These are phyloP conservation scores for Oscheius sp. DNA, from an alignment of 2,888 invertebrate genomes.

Conservation along the genomic window DNA sequence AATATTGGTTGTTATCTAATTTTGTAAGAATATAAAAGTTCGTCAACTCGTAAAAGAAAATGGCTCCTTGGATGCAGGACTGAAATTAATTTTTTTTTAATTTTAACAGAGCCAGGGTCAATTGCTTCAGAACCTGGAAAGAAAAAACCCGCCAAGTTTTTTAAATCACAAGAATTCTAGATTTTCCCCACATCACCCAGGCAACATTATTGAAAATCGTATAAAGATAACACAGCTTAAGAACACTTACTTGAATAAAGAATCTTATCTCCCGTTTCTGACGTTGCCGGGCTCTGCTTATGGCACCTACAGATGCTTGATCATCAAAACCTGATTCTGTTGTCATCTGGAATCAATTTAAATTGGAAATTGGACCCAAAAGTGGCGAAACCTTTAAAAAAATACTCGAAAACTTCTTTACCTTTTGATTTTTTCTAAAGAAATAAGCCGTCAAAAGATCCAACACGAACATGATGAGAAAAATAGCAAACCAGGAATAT, in stretches of 20 bases:
- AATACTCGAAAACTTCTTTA: no score
- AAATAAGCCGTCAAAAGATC: slow-evolving; percentile 44
- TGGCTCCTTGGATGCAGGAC: slow-evolving; percentile 47
- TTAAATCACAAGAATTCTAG: no score
- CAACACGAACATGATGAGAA: slow-evolving; percentile 41
- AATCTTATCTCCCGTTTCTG: slow-evolving; percentile 49
- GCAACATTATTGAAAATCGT: no score
- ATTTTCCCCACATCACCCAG: no score
- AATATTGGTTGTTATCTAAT: slow-evolving; percentile 43
- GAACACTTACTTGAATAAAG: slow-evolving; percentile 40
- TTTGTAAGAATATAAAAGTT: slow-evolving; percentile 52
- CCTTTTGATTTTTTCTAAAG: slow-evolving; percentile 37
- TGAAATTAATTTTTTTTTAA: slow-evolving; percentile 23
- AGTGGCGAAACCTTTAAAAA: no score
- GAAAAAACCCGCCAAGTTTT: no score
- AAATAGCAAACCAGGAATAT: slow-evolving; percentile 49
- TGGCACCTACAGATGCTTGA: not conserved
- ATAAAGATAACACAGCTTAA: not conserved
- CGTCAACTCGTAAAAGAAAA: slow-evolving; percentile 56
- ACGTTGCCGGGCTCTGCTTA: slow-evolving; percentile 16
- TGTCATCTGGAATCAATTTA: no score
- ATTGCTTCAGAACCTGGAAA: no score
- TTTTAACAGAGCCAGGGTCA: not conserved
- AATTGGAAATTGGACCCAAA: no score
- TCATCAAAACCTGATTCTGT: not conserved